These are phyloP conservation scores for Ectropis crepuscularia DNA, from an alignment of 2,888 invertebrate genomes.

Conservation along the genomic window DNA sequence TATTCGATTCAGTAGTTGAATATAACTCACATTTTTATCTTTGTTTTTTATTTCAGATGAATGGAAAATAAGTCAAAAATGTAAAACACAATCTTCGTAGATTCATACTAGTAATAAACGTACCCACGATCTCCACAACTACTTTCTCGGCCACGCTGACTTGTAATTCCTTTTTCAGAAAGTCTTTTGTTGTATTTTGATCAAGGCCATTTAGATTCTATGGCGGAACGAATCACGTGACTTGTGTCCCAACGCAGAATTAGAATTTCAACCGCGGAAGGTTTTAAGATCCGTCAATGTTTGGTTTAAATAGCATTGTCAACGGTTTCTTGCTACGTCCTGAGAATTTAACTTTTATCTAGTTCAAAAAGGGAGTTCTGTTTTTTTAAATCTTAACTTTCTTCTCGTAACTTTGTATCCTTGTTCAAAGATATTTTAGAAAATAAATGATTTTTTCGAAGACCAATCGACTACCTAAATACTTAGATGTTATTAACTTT, in stretches of 20 bases:
- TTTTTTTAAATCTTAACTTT: neutral
- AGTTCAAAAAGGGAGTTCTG: neutral
- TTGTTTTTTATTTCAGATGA: no score
- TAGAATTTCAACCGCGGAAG: conserved; percentile 21
- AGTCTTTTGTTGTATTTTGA: conserved; percentile 44
- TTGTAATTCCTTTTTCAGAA: conserved; percentile 55
- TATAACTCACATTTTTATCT: no score
- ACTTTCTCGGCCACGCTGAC: conserved; percentile 43
- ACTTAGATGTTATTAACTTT: no score
- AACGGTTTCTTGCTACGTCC: neutral
- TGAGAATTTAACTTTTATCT: neutral
- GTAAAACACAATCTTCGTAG: no score
- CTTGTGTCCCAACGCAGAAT: conserved; percentile 41
- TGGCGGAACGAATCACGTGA: conserved; percentile 45
- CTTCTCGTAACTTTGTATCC: neutral
- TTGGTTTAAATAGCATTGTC: conserved; percentile 8
- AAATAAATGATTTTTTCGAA: no score
- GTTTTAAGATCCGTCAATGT: conserved; percentile 16
- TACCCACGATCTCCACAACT: conserved; percentile 5
- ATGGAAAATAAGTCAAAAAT: no score
- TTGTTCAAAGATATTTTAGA: no score
- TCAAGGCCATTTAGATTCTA: conserved; percentile 53
- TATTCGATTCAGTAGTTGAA: no score
- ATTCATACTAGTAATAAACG: neutral
- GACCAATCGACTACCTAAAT: no score